Conservation (phyloP, 1,140 invertebrate species). For the Pachyrhynchus sulphureomaculatus region DNA sequence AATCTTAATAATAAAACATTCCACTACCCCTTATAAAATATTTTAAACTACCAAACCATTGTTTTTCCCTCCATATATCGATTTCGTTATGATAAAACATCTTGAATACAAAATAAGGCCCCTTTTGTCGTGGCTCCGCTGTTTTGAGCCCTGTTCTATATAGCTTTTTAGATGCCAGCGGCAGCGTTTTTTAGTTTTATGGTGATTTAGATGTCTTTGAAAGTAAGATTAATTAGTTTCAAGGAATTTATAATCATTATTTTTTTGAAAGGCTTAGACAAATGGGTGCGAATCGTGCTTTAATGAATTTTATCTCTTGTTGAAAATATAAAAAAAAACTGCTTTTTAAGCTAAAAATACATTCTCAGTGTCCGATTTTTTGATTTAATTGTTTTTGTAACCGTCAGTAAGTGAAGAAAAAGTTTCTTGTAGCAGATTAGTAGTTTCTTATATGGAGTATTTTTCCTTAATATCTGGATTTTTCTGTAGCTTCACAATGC, state of each 20-base stretch:
- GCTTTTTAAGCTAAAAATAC: too few relatives aligned
- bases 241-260: slow-evolving; percentile 4
- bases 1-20: too few relatives aligned
- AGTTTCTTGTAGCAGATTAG: too few relatives aligned
- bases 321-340: too few relatives aligned
- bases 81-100: slow-evolving; percentile 2
- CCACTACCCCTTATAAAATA: neutral
- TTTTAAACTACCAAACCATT: neutral
- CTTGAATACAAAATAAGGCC: slow-evolving; percentile 3
- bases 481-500: too few relatives aligned
- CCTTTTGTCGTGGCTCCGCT: neutral
- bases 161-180: neutral
- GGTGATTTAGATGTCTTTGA: slow-evolving; percentile 4
- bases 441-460: too few relatives aligned
- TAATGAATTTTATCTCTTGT: too few relatives aligned
- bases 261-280: neutral
- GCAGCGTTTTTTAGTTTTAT: slow-evolving; percentile 4
- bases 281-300: neutral
- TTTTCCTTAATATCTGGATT: too few relatives aligned
- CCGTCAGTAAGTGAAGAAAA: too few relatives aligned
- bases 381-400: too few relatives aligned
- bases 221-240: slow-evolving; percentile 12
- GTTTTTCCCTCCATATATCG: neutral
- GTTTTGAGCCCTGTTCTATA: neutral
- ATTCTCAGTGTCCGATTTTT: too few relatives aligned